These are phyloP conservation scores for Corythoichthys haematopterus DNA, from an alignment of 2,113 vertebrate genomes.

Conservation along the genomic window DNA sequence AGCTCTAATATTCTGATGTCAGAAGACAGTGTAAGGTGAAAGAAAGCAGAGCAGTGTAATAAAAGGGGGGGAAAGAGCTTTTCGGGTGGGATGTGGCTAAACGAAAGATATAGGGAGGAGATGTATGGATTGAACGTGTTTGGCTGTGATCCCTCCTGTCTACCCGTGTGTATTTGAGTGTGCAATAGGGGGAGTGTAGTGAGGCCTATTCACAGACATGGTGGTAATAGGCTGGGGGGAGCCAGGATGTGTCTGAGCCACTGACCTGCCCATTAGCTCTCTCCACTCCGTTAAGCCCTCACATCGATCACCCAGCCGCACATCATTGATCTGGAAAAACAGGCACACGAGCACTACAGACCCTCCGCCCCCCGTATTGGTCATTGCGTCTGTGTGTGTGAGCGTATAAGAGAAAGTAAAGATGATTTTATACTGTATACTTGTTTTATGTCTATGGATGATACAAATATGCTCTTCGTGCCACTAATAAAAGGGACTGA, in stretches of 20 bases:
- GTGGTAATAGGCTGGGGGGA: conserved; percentile 70
- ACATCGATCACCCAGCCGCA: conserved; percentile 76
- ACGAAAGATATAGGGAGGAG: conserved; percentile 21
- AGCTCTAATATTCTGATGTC: conserved; percentile 1
- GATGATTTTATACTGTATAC: conserved; percentile 10
- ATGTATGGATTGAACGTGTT: conserved; percentile 26
- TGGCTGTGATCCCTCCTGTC: conserved; percentile 34
- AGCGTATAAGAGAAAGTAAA: conserved; percentile 1
- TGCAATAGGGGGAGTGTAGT: conserved; percentile 59
- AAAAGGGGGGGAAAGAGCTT: conserved; percentile 11
- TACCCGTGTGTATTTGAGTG: conserved; percentile 19
- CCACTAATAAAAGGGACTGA: conserved; percentile 24
- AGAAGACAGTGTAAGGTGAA: conserved; percentile 16
- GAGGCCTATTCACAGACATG: conserved; percentile 72
- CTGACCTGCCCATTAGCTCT: conserved; percentile 64
- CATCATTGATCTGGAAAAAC: conserved; percentile 82
- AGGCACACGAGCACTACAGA: conserved; percentile 73
- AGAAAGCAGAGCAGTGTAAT: conserved; percentile 16
- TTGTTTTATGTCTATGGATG: conserved; percentile 29
- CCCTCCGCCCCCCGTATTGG: conserved; percentile 31
- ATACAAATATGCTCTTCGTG: conserved; percentile 34
- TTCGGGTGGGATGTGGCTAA: conserved; percentile 15
- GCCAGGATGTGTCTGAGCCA: conserved; percentile 54
- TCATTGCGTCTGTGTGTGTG: conserved; percentile 13
- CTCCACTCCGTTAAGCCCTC: conserved; percentile 68